Evolutionary conservation across 2,113 vertebrate genomes (phyloP).

Genomic region (Vanacampus margaritifer): DNA sequence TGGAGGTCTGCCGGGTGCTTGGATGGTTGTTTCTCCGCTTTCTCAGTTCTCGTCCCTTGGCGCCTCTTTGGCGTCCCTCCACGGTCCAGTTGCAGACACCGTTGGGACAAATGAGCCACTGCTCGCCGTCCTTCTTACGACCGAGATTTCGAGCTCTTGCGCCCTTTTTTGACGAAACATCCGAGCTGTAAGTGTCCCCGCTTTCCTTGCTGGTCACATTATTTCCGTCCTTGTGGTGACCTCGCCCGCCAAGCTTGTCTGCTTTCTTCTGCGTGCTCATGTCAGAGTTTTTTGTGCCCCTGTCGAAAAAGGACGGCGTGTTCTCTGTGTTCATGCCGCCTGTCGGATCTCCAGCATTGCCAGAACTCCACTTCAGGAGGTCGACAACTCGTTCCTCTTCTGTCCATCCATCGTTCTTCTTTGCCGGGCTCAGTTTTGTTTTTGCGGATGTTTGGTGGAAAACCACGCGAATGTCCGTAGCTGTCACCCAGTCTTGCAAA

Average conservation of each 20-base stretch:
- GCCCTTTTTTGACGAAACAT: conserved; percentile 45
- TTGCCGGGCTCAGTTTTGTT: conserved; percentile 39
- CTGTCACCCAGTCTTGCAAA: conserved; percentile 84
- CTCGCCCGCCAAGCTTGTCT: conserved; percentile 53
- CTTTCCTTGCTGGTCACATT: conserved; percentile 72
- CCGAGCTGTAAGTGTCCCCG: conserved; percentile 26
- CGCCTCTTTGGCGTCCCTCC: conserved; percentile 43
- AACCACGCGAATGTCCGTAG: conserved; percentile 77
- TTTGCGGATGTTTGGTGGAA: conserved; percentile 61
- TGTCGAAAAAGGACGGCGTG: conserved; percentile 49
- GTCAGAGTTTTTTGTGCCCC: conserved; percentile 46
- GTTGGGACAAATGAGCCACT: conserved; percentile 53
- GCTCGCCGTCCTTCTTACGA: conserved; percentile 52
- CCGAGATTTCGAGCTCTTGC: conserved; percentile 48
- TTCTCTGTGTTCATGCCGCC: conserved; percentile 46
- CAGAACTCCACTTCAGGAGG: conserved; percentile 49
- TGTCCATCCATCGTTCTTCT: conserved; percentile 19
- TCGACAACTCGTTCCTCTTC: conserved; percentile 22
- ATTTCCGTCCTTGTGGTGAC: conserved; percentile 62
- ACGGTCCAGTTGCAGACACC: conserved; percentile 64
- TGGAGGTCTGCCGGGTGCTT: conserved; percentile 35
- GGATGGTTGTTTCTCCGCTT: conserved; percentile 71
- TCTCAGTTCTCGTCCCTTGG: conserved; percentile 66
- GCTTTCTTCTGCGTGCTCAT: conserved; percentile 29
- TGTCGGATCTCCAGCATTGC: conserved; percentile 28